Base-by-base conservation (phyloP, 2,888 invertebrate genomes). In the Baccha elongata region DNA sequence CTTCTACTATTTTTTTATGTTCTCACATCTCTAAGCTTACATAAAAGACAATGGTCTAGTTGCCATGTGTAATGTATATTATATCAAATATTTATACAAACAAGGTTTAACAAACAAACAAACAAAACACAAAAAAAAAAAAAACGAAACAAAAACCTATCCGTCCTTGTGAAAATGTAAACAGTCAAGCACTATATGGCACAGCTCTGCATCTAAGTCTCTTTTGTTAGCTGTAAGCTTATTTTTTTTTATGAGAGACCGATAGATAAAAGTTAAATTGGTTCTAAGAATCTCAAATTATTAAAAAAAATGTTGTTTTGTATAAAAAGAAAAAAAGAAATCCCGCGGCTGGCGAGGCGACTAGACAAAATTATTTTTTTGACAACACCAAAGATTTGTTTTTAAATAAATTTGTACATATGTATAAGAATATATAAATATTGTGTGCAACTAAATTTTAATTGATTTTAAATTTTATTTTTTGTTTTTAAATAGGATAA, bases 371-470 rank as follows among this genome's bases (percentile, higher is more conserved):
- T 42, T 55, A 15, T 19, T 53, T 58, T 42, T 76, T 65, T 65
- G 76, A 72, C 21, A 58, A 76, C 62, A 83, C 83, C 83, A 83
- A 83, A 83, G 83, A 83, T 78, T 48, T 55, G 21, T 65, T 35
- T 53, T 42, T 52, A 35, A 55, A 67, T 13, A 67, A 52, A 48
- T 35, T 55, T 83, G 83, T 78, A 83, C 35, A 73, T 83, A 78
- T 40, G 58, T 62, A 55, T 42, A 73, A 64, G 26, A 35, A 58
- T 40, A 67, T 40, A 67, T 50, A 60, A 37, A 44, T 55, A 26
- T 67, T 67, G 46, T 76, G 72, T 68, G 60, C 48, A 50, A 62
- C 13, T 53, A 75, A 58, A 64, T 72, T 76, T 62, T 68, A 64
- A 64, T 62, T 60, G 21, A 17, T 46, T 44, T n/a, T n/a, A n/a